Base-by-base conservation (phyloP, 2,797 vertebrate species). In the Pipistrellus pygmaeus region DNA sequence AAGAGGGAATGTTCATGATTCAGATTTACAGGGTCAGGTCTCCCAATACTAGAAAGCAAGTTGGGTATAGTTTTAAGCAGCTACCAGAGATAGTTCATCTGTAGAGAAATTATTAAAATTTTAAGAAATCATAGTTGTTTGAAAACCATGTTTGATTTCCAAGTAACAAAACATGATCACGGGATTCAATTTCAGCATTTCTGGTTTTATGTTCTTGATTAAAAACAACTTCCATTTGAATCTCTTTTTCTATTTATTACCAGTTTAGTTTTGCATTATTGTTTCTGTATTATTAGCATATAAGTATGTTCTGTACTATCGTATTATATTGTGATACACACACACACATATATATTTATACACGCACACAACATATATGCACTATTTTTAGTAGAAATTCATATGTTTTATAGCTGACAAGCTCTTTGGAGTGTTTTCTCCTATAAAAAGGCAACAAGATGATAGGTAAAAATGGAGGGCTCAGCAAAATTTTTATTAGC, bases 391-490 rank as follows among this genome's bases (percentile, higher is more conserved):
- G 66, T 92, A 86, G 88, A 88, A 86, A 73, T 84, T 17, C 2
- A 27, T 90, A 27, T 90, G 32, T 83, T 77, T 88, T 92, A 21
- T 81, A 84, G 57, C 46, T 80, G 85, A 64, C 71, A 80, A 76
- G 38, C 23, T 91, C 69, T 96, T 93, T 17, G 80, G 89, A 89
- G 17, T 81, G 3, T 87, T 94, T 53, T 85, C 18, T 89, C 46
- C 48, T 89, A 55, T 64, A 83, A 76, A 94, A 93, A 92, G 88
- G 17, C 46, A 85, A 3, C 5, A 20, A 20, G 71, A 46, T 77
- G 46, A 12, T 84, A 94, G 85, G 23, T 90, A 66, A 92, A 93
- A 91, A 73, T 27, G 20, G 66, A 84, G 9, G 3, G 5, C 38
- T 82, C 53, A 92, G 21, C 15, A 66, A 85, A 91, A 8, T 90